A percentile compares a stretch with the other conserved stretches of the same genome.
Evolutionary conservation across 2,888 invertebrate species (phyloP).

Genomic region (Catocala sponsa): DNA sequence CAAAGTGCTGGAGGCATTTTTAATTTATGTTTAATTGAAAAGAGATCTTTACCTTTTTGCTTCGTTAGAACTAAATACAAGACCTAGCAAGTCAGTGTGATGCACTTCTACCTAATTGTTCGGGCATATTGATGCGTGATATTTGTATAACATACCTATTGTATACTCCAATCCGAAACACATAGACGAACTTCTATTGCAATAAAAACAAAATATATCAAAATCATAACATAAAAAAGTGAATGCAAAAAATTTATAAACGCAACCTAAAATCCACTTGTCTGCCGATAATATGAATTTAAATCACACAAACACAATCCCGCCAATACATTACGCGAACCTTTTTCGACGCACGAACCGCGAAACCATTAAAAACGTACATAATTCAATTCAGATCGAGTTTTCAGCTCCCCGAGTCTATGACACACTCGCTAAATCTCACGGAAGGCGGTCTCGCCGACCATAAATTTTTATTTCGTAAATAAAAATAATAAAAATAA

Average conservation of each 20-base stretch:
- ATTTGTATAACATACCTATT: too few species aligned
- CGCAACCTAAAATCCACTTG: conserved; percentile 48
- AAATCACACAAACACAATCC: conserved; percentile 70
- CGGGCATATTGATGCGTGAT: too few species aligned
- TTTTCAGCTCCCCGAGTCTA: conserved; percentile 80
- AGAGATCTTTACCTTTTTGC: too few species aligned
- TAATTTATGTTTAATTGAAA: too few species aligned
- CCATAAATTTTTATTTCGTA: conserved; percentile 85
- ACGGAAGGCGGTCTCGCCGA: conserved; percentile 82
- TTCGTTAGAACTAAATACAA: too few species aligned
- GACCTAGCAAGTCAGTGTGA: too few species aligned
- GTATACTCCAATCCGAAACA: neutral
- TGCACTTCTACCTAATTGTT: too few species aligned
- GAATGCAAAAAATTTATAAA: conserved; percentile 39
- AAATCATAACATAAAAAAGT: conserved; percentile 21
- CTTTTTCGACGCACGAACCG: conserved; percentile 72
- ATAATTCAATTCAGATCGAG: conserved; percentile 83
- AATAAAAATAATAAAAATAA: conserved; percentile 87
- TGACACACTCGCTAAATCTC: conserved; percentile 86
- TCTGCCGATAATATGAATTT: conserved; percentile 69
- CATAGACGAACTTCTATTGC: conserved; percentile 6
- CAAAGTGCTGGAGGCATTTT: too few species aligned
- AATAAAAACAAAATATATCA: conserved; percentile 28
- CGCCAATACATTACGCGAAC: conserved; percentile 72
- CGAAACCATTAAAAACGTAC: conserved; percentile 78